phyloP scores from a whole-genome alignment of 2,888 invertebrate genomes.

The Halocaridina rubra region DNA sequence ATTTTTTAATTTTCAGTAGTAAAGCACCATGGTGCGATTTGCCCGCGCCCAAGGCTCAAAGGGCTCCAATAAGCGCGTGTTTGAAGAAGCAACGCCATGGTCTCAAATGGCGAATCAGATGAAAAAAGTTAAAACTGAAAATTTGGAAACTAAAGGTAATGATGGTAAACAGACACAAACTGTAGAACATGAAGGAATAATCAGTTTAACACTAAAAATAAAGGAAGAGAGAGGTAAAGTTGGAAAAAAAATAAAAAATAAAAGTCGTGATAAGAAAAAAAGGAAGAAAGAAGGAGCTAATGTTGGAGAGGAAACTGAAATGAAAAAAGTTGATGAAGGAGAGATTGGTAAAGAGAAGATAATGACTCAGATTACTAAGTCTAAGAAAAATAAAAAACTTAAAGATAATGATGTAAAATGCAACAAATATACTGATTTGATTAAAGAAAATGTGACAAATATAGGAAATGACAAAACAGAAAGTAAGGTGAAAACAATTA shows the following conservation, averaged over 20 bases:
- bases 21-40: slow-evolving; percentile 85
- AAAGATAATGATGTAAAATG: not conserved
- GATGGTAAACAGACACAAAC: no score
- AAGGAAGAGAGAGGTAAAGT: no score
- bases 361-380: not conserved
- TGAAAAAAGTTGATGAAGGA: not conserved
- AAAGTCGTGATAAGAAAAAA: not conserved
- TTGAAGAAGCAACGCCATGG: slow-evolving; percentile 81
- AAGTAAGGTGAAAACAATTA: not conserved
- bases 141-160: no score
- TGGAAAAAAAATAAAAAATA: no score
- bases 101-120: slow-evolving; percentile 72
- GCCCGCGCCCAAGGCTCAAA: slow-evolving; percentile 81
- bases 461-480: not conserved
- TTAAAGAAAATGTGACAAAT: no score
- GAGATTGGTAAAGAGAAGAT: not conserved
- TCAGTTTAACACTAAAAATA: no score
- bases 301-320: not conserved
- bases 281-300: not conserved
- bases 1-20: no score
- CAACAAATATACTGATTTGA: not conserved
- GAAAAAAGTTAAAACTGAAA: not conserved
- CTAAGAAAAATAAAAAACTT: not conserved
- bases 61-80: slow-evolving; percentile 77
- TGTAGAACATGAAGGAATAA: no score